Base-by-base conservation (phyloP, 2,113 vertebrate genomes). In the Piaya cayana region DNA sequence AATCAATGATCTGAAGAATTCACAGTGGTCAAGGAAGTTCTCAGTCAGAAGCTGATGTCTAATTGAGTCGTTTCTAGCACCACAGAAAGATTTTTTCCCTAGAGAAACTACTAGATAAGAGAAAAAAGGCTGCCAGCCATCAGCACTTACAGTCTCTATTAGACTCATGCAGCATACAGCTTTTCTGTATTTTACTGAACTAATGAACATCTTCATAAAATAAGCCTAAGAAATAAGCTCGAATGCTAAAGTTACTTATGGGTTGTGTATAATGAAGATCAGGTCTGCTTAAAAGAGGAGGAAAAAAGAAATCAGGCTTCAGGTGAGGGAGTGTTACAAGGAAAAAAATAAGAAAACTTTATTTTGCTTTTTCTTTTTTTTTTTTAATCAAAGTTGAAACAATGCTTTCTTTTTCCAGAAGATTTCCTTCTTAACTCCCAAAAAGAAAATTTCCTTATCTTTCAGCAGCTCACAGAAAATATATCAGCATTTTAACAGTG, bases 71-170 rank as follows among this genome's bases (percentile, higher is more conserved):
- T 15, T 59, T 34, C 4, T 22, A 69, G 30, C 4, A 4, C 29
- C 34, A 37, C 2, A 65, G 30, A 79, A 86, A 93, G 7, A 22
- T n/a, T 32, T n/a, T 32, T 25, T 52, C 56, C 69, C 32, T 18
- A n/a, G 39, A 63, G 20, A 81, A 67, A 45, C 1, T 0, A 0
- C 67, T 2, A 45, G 17, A 16, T 20, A 82, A 72, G 37, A 15
- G 34, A 5, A 15, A 71, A 76, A 53, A 4, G 3, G 7, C 67
- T 65, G 26, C 36, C 77, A 78, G 90, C 37, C 64, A 94, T 63
- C 60, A 97, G 95, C 90, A 96, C 26, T 36, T 36, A n/a, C 22
- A 53, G 72, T 84, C 91, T 63, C 20, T 76, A 30, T 83, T 71
- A 68, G 65, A 62, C 62, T 82, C 39, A 67, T 32, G 62, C 7